phyloP scores from a whole-genome alignment of 53 echinoderm and acorn worm species.

The Crossaster papposus region DNA sequence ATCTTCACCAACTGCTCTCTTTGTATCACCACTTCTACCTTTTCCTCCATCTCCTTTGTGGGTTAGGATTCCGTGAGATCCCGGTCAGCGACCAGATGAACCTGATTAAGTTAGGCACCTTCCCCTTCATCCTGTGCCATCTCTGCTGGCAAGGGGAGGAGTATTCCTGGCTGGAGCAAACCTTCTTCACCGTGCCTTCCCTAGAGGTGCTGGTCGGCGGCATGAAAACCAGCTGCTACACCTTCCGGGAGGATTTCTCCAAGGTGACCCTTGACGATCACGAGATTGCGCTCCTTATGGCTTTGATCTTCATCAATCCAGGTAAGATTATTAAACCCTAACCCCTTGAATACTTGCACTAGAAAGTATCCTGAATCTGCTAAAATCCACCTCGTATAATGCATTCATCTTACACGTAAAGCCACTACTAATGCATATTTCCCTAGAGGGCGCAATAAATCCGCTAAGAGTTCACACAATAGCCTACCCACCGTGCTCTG shows the following conservation, averaged over 20 bases:
- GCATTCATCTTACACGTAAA: no score
- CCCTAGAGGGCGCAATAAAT: no score
- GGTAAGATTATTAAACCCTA: no score
- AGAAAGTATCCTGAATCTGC: no score
- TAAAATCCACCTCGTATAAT: no score
- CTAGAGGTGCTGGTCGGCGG: conserved; percentile 56
- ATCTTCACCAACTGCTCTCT: background rate
- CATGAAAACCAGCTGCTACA: conserved; percentile 40
- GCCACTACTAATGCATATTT: no score
- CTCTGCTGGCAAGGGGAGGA: conserved; percentile 65
- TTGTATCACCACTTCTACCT: background rate
- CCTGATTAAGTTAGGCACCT: conserved; percentile 75
- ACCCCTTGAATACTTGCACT: no score
- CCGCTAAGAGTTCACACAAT: no score
- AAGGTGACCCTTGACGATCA: conserved; percentile 64
- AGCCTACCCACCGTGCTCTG: no score
- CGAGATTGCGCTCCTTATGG: conserved; percentile 70
- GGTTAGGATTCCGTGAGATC: conserved; percentile 61
- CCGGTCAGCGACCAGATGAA: conserved; percentile 66
- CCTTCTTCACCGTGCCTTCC: conserved; percentile 59
- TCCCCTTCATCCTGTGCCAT: conserved; percentile 68
- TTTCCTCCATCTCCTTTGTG: background rate
- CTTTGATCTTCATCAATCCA: conserved; percentile 73
- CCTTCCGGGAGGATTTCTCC: conserved; percentile 60
- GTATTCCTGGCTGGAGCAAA: conserved; percentile 67